Evolutionary conservation across 2,888 invertebrate species (phyloP).

Genomic region (Ethmia dodecea): DNA sequence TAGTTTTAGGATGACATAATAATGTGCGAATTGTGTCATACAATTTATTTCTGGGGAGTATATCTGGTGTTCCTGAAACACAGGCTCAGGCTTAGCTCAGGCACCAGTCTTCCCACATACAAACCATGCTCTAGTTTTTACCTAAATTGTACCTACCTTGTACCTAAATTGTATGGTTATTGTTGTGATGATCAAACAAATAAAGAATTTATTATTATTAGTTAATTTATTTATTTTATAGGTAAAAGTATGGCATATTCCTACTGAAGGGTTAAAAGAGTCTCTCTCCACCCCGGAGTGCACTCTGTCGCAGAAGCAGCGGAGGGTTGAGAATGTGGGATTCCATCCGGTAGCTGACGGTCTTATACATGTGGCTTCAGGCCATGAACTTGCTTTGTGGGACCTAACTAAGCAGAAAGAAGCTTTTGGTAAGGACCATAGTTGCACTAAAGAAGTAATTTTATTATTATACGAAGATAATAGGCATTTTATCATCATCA

Average conservation of each 20-base stretch:
- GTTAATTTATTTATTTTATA: slow-evolving; percentile 38
- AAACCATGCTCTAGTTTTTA: no score
- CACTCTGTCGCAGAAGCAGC: slow-evolving; percentile 88
- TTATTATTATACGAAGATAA: no score
- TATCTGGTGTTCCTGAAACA: no score
- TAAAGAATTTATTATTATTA: background rate
- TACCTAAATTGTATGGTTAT: no score
- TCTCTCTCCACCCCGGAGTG: slow-evolving; percentile 88
- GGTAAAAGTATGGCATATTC: slow-evolving; percentile 95
- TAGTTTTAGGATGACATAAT: no score
- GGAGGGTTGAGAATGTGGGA: slow-evolving; percentile 91
- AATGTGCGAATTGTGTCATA: no score
- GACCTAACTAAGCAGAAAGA: slow-evolving; percentile 91
- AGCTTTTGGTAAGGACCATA: slow-evolving; percentile 83
- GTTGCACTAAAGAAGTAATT: no score
- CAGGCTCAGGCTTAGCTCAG: no score
- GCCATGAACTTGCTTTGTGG: slow-evolving; percentile 89
- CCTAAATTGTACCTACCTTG: no score
- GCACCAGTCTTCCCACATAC: no score
- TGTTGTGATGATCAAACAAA: background rate
- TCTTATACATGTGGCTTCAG: slow-evolving; percentile 91
- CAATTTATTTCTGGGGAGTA: no score
- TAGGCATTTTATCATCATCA: no score
- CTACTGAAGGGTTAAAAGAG: slow-evolving; percentile 86
- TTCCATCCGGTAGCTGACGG: slow-evolving; percentile 96